Evolutionary conservation across 2,113 vertebrate genomes (phyloP).

Genomic region (Eurystomus gularis): DNA sequence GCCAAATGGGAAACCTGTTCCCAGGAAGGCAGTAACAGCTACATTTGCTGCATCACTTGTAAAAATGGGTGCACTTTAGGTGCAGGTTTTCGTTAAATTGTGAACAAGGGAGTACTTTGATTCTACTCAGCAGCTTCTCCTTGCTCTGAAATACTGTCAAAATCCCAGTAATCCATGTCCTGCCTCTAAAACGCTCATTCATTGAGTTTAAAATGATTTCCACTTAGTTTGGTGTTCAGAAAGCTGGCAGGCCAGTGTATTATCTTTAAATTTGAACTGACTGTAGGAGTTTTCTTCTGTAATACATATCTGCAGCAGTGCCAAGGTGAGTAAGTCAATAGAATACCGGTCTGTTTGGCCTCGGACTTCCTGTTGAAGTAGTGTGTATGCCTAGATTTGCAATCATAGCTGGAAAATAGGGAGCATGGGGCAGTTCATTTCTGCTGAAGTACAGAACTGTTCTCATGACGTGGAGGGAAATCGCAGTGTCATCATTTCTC

Average conservation of each 20-base stretch:
- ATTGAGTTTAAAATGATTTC: slow-evolving; percentile 2
- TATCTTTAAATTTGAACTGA: not conserved
- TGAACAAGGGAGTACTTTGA: not conserved
- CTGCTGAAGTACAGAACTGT: not conserved
- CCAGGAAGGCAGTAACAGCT: not conserved
- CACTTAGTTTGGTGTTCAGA: not conserved
- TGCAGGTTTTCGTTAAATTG: not conserved
- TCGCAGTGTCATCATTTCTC: not conserved
- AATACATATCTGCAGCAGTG: not conserved
- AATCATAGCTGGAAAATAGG: not conserved
- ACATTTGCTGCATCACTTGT: not conserved
- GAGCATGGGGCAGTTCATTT: not conserved
- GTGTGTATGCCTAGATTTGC: not conserved
- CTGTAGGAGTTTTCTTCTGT: not conserved
- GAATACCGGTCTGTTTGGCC: not conserved
- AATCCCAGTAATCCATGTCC: not conserved
- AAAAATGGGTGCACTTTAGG: not conserved
- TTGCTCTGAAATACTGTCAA: not conserved
- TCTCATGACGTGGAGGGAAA: not conserved
- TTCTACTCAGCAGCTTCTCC: not conserved
- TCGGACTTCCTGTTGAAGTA: not conserved
- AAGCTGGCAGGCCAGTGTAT: not conserved
- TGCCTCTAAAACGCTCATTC: not conserved
- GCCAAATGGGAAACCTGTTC: not conserved
- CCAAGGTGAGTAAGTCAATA: not conserved